Evolutionary conservation across 2,797 vertebrate species (phyloP).

Genomic region (Meriones psammophilus): DNA sequence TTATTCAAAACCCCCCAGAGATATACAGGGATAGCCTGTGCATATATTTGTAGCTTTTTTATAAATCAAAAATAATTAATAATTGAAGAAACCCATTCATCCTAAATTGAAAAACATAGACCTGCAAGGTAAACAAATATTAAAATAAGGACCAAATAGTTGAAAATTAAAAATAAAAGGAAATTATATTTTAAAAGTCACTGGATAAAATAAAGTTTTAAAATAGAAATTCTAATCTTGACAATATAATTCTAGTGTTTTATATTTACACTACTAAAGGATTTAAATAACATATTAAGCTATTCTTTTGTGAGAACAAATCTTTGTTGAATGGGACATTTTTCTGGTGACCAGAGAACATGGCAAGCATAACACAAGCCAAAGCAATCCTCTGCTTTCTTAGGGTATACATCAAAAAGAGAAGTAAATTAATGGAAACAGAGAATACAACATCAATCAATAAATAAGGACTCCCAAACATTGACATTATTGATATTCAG

Average conservation of each 20-base stretch:
- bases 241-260: conserved; percentile 8
- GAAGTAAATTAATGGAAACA: background rate
- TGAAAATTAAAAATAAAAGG: conserved; percentile 55
- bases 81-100: conserved; percentile 30
- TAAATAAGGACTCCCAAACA: background rate
- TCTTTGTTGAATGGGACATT: background rate
- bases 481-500: background rate
- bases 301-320: conserved; percentile 1
- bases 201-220: conserved; percentile 25
- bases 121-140: conserved; percentile 4
- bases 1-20: background rate
- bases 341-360: conserved; percentile 31
- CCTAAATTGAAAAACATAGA: conserved; percentile 9
- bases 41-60: conserved; percentile 31
- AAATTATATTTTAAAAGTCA: background rate
- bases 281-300: conserved; percentile 44
- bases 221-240: conserved; percentile 40
- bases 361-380: background rate
- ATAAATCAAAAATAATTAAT: conserved; percentile 31
- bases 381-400: background rate
- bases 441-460: background rate
- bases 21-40: background rate
- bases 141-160: background rate
- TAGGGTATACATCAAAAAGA: background rate
- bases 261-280: conserved; percentile 16